phyloP scores from a whole-genome alignment of 1,140 invertebrate species.

The Hylyphantes graminicola region DNA sequence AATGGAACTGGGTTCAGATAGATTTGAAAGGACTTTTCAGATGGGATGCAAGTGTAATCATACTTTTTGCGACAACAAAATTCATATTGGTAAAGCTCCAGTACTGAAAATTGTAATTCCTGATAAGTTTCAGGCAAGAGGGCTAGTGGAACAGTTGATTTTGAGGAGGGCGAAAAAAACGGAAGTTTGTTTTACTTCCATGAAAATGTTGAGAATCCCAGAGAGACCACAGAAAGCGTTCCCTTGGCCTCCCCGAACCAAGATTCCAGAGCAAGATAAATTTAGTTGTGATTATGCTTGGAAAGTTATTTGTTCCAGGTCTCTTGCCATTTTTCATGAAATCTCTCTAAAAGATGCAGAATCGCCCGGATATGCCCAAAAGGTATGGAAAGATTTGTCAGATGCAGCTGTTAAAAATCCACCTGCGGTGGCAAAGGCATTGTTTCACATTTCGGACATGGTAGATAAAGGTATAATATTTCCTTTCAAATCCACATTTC shows the following conservation, averaged over 20 bases:
- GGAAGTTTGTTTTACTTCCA: conserved; percentile 28
- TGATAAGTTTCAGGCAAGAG: conserved; percentile 51
- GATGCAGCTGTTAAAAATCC: conserved; percentile 8
- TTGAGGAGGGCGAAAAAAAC: conserved; percentile 20
- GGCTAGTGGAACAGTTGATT: conserved; percentile 35
- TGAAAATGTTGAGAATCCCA: not conserved
- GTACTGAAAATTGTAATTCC: conserved; percentile 36
- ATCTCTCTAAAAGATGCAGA: not conserved
- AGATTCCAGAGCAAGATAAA: not conserved
- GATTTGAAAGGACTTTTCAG: conserved; percentile 43
- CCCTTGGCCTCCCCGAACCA: not conserved
- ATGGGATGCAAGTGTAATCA: conserved; percentile 48
- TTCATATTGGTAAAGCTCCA: conserved; percentile 20
- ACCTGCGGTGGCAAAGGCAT: conserved; percentile 34
- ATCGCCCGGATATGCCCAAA: not conserved
- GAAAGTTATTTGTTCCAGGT: conserved; percentile 18
- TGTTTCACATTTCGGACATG: conserved; percentile 32
- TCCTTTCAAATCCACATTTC: conserved; percentile 9
- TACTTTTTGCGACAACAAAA: conserved; percentile 18
- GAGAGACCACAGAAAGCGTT: conserved; percentile 19
- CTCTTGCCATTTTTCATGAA: conserved; percentile 18
- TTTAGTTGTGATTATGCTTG: conserved; percentile 59
- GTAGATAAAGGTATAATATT: conserved; percentile 48
- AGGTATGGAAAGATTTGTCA: not conserved
- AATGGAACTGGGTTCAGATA: conserved; percentile 1